Evolutionary conservation across 2,888 invertebrate species (phyloP).

Genomic region (Pardosa pseudoannulata): DNA sequence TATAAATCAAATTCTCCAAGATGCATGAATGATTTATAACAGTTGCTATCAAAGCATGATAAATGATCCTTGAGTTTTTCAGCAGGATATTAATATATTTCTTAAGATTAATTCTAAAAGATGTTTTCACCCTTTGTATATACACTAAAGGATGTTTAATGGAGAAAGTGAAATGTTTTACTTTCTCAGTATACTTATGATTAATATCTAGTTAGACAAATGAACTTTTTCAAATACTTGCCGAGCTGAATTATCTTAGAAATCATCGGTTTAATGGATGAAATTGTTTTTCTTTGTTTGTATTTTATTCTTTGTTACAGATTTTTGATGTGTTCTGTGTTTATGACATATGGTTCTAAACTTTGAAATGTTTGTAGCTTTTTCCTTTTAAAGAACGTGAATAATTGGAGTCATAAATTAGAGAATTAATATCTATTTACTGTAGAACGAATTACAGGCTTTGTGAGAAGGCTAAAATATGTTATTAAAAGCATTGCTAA

Average conservation of each 20-base stretch:
- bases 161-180: background rate
- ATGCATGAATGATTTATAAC: background rate
- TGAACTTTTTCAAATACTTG: background rate
- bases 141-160: background rate
- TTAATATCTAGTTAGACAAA: background rate
- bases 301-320: no score
- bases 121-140: background rate
- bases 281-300: no score
- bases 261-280: no score
- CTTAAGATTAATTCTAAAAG: slow-evolving; percentile 5
- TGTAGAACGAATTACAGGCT: no score
- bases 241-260: background rate
- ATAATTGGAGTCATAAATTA: no score
- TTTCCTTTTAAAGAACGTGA: no score
- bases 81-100: background rate
- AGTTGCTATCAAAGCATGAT: background rate
- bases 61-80: background rate
- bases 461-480: no score
- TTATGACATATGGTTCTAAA: no score
- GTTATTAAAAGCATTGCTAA: no score
- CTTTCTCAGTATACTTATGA: background rate
- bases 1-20: background rate
- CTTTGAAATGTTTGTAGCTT: no score
- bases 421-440: no score
- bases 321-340: no score